Conservation (phyloP, 1,140 invertebrate species). For the Ceratina japonica region DNA sequence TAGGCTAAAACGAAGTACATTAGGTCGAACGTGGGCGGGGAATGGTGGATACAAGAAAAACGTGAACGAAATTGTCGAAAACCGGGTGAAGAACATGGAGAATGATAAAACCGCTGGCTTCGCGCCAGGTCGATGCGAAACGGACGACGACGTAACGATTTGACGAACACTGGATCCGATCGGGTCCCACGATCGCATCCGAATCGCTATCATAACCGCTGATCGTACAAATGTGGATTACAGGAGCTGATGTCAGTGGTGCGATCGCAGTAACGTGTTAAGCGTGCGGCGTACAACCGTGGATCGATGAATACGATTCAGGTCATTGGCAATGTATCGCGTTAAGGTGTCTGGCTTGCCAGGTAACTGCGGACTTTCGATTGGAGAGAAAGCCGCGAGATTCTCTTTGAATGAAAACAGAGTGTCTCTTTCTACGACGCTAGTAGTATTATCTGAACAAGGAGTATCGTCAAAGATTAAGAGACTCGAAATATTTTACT, state of each 20-base stretch:
- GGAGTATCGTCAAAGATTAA: too few species aligned
- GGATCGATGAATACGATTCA: conserved; percentile 14
- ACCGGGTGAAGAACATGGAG: not conserved
- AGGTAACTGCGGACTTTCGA: conserved; percentile 18
- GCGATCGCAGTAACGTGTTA: conserved; percentile 25
- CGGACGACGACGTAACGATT: conserved; percentile 24
- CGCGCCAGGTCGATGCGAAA: conserved; percentile 46
- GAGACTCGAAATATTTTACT: too few species aligned
- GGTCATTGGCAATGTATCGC: conserved; percentile 15
- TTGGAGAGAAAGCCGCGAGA: not conserved
- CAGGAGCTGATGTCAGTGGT: conserved; percentile 24
- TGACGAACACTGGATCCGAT: conserved; percentile 11
- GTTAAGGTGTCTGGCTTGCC: not conserved
- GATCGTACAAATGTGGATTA: conserved; percentile 14
- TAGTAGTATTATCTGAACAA: too few species aligned
- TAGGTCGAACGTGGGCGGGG: too few species aligned
- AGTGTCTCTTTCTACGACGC: too few species aligned
- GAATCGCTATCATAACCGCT: conserved; percentile 4
- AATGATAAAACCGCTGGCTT: conserved; percentile 34
- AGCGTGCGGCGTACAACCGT: not conserved
- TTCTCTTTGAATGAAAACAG: not conserved
- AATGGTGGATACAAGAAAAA: not conserved
- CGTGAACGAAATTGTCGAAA: not conserved
- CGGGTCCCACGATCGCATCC: conserved; percentile 1
- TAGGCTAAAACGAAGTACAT: too few species aligned